These are phyloP conservation scores for Microcebus lehilahytsara DNA, from an alignment of 2,113 vertebrate genomes.

Conservation along the genomic window DNA sequence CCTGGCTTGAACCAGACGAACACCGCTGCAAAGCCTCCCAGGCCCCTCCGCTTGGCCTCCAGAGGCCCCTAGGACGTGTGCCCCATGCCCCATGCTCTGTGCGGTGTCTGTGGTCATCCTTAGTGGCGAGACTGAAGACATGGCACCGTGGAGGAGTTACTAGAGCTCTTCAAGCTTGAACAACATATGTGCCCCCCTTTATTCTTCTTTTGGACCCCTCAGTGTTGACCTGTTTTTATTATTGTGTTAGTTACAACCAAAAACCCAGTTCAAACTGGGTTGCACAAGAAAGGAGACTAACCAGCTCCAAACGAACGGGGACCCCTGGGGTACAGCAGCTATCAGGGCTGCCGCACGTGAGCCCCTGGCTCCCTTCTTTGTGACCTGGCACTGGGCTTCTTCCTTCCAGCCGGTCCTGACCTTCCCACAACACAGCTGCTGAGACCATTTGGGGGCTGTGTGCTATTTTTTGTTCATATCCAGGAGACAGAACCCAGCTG, in stretches of 20 bases:
- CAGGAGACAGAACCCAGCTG: background rate
- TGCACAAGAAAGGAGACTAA: background rate
- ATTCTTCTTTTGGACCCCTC: background rate
- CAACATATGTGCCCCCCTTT: background rate
- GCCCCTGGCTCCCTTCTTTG: background rate
- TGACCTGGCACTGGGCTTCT: background rate
- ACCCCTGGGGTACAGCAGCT: accelerated
- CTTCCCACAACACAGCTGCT: background rate
- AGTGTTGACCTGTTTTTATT: background rate
- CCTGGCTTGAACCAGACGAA: background rate
- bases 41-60: background rate
- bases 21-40: background rate
- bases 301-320: background rate
- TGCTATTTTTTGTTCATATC: background rate
- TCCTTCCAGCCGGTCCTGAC: background rate
- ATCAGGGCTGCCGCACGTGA: background rate
- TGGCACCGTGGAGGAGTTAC: background rate
- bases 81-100: background rate
- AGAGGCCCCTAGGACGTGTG: accelerated
- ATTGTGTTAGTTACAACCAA: background rate
- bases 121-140: background rate
- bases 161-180: background rate
- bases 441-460: background rate
- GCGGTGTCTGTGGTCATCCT: background rate
- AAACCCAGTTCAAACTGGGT: background rate